Base-by-base conservation (phyloP, 2,888 invertebrate genomes). In the Ceriagrion tenellum region DNA sequence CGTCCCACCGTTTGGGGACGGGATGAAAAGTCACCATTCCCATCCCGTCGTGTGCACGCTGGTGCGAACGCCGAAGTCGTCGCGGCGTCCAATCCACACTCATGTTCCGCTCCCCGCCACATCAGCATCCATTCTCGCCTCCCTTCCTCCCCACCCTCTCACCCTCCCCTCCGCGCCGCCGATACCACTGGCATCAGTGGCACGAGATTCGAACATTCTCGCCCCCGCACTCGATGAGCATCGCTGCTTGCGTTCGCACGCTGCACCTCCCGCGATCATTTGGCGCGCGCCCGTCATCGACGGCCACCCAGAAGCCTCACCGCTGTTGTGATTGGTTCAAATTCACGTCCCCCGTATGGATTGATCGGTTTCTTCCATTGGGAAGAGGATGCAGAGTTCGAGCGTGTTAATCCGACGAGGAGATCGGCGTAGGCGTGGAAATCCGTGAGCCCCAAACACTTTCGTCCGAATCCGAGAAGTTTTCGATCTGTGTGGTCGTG, bases 101-200 rank as follows among this genome's bases (percentile, higher is more conserved):
- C 59, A 6, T 20, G 2, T 20, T 0, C 18, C 59, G 59, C 59
- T 59, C 20, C 59, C 20, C 59, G n/a, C 26, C n/a, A 12, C 69
- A 69, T 69, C n/a, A 23, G 23, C 16, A 23, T 69, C 69, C 69
- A 8, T 69, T 69, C 69, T 69, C 69, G 23, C 69, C 26, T n/a
- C 81, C 13, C 30, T 18, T 35, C 81, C 16, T 35, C 16, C 16
- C 81, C 81, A 16, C 35, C 6, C 35, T 35, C 81, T 6, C 81
- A 81, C 30, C 81, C 35, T 35, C 95, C 96, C 96, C 95, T 96
- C 95, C 97, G 97, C 97, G 96, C 97, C 97, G 96, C 97, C 97
- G 96, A 96, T 95, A 95, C 96, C 95, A 95, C 96, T 59, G 95
- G 95, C 97, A 96, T 96, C 97, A 96, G 96, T 97, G 97, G 97